A percentile compares a stretch with the other conserved stretches of the same genome.
Evolutionary conservation across 1,140 invertebrate species (phyloP).

Genomic region (Pseudomyrmex gracilis): DNA sequence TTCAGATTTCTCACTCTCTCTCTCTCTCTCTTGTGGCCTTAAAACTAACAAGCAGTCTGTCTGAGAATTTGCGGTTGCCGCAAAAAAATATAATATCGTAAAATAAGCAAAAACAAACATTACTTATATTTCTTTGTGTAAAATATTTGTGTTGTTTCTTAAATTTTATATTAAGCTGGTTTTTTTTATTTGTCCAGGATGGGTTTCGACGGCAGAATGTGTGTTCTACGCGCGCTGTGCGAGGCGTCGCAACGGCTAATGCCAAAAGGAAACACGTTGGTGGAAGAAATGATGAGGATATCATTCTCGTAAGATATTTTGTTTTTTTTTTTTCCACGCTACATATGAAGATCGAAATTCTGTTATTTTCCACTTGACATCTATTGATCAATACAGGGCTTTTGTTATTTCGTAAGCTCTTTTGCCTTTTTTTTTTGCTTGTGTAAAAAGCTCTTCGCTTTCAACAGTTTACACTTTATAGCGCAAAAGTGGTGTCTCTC

Average conservation of each 20-base stretch:
- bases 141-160: background rate
- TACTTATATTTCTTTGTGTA: background rate
- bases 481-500: background rate
- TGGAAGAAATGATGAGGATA: conserved; percentile 90
- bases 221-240: conserved; percentile 89
- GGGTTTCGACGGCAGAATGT: conserved; percentile 89
- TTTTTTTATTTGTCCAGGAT: conserved; percentile 85
- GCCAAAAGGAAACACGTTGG: conserved; percentile 87
- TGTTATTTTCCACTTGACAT: conserved; percentile 8
- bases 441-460: conserved; percentile 19
- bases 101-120: no score
- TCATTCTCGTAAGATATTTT: conserved; percentile 88
- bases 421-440: background rate
- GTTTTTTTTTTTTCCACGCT: background rate
- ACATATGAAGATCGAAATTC: background rate
- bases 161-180: conserved; percentile 10
- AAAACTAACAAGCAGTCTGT: conserved; percentile 14
- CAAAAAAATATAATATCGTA: conserved; percentile 40
- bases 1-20: no score
- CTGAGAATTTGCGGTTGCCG: conserved; percentile 6
- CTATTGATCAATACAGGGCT: background rate
- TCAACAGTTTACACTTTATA: conserved; percentile 8
- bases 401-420: conserved; percentile 3
- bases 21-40: background rate
- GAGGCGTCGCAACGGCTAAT: conserved; percentile 89